These are phyloP conservation scores for Apis florea DNA, from an alignment of 1,140 invertebrate species.

Conservation along the genomic window DNA sequence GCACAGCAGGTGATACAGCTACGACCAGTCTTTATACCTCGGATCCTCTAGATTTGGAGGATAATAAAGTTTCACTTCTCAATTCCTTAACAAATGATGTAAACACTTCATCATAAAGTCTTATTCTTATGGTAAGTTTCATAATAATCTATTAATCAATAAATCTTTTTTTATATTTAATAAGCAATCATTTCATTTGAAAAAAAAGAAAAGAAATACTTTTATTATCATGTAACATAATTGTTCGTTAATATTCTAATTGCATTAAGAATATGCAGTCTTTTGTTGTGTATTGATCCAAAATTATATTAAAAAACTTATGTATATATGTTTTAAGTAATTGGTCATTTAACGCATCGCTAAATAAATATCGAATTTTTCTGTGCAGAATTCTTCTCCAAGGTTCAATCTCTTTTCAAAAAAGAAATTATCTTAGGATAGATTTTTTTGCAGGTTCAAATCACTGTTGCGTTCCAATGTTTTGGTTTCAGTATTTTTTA, in stretches of 20 bases:
- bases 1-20: constrained; percentile 47
- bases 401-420: constrained; percentile 21
- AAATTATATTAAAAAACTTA: background rate
- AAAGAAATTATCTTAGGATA: constrained; percentile 51
- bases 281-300: constrained; percentile 6
- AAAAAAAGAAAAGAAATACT: background rate
- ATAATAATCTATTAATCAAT: background rate
- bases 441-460: constrained; percentile 55
- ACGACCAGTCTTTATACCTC: constrained; percentile 26
- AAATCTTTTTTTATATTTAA: background rate
- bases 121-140: constrained; percentile 51
- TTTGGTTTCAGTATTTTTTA: constrained; percentile 61
- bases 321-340: constrained; percentile 7
- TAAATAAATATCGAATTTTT: constrained; percentile 1
- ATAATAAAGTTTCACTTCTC: constrained; percentile 70
- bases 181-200: constrained; percentile 3
- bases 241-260: too few relatives aligned
- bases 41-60: constrained; percentile 67
- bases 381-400: constrained; percentile 16
- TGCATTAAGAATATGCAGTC: background rate
- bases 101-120: constrained; percentile 55
- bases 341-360: constrained; percentile 3
- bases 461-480: constrained; percentile 44
- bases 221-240: background rate
- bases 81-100: constrained; percentile 64